Base-by-base conservation (phyloP, 2,888 invertebrate species). In the Drosophila affinis region DNA sequence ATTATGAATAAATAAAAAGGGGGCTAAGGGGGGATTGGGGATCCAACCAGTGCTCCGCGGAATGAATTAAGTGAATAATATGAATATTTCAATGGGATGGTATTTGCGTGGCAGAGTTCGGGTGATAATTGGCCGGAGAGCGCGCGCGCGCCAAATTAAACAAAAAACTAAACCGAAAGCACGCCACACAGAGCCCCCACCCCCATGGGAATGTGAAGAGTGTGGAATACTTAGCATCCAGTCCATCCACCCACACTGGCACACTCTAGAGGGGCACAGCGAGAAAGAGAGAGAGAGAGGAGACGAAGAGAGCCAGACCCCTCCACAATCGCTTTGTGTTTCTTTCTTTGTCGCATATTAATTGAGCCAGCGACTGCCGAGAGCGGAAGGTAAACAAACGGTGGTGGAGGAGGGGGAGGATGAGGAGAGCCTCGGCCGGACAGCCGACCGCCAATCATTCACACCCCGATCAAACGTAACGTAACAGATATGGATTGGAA, bases 281-380 rank as follows among this genome's bases (percentile, higher is more conserved):
- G 34, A 21, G 21, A 21, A 3, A 21, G 21, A 21, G 21, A 21
- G 34, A 39, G 57, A 48, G 46, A 39, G 5, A 6, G 14, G 14
- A 39, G 14, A 39, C 34, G 5, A 6, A 4, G 14, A 39, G 14
- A 39, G 12, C 39, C 47, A 5, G 44, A n/a, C 27, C 27, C 34
- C 44, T 17, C 17, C 12, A 18, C 34, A 54, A 67, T 57, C 14
- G 67, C 58, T 45, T 48, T 55, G 69, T 65, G 49, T 34, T 65
- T 75, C 75, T 75, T 55, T 75, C 75, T 59, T 75, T 72, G 59
- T 60, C 75, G 69, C 62, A 75, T 73, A 62, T 68, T 75, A 75
- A 75, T 73, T 73, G 70, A 73, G 73, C 54, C 75, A 69, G 39
- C 75, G 74, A 65, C 65, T 55, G 65, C 54, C 45, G 55, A 55